These are phyloP conservation scores for Megaleporinus macrocephalus DNA, from an alignment of 2,113 vertebrate species.

Conservation along the genomic window DNA sequence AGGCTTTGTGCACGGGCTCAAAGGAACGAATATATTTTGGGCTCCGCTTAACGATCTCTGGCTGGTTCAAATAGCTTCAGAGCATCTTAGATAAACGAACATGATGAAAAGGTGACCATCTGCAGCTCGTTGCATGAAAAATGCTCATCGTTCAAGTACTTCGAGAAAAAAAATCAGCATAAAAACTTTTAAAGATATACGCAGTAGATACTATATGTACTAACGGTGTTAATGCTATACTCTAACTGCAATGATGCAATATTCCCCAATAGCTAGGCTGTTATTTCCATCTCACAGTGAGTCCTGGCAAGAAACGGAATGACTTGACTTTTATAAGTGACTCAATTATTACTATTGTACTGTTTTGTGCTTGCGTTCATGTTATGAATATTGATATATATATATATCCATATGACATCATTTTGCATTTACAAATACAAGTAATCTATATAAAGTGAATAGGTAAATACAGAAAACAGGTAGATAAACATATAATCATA, in stretches of 20 bases:
- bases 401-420: too few relatives aligned
- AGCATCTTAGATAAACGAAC: not conserved
- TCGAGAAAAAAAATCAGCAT: not conserved
- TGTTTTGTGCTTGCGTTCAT: not conserved
- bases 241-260: not conserved
- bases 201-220: too few relatives aligned
- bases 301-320: not conserved
- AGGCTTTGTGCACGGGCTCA: not conserved
- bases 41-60: not conserved
- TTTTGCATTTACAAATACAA: too few relatives aligned
- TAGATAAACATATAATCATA: too few relatives aligned
- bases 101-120: not conserved
- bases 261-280: not conserved
- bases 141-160: not conserved
- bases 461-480: not conserved
- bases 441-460: not conserved
- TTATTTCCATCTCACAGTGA: not conserved
- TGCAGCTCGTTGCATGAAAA: not conserved
- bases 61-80: not conserved
- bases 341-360: not conserved
- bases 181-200: too few relatives aligned
- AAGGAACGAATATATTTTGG: conserved; percentile 9
- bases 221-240: not conserved
- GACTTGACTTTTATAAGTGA: not conserved
- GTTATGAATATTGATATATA: not conserved